Evolutionary conservation across 2,888 invertebrate species (phyloP), one percentile per base, ranked within the genome.

Genomic region (Acrobasis suavella): DNA sequence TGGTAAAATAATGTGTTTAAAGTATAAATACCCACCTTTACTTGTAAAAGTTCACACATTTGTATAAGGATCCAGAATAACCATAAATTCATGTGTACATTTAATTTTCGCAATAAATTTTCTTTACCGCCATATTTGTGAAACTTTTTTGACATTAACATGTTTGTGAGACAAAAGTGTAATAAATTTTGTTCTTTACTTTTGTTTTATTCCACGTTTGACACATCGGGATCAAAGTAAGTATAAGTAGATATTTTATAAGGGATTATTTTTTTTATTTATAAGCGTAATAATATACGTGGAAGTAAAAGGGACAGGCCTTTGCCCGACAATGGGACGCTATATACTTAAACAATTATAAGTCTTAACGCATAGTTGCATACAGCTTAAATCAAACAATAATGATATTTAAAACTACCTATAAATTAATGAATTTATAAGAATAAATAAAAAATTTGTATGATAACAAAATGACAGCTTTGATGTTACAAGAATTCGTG

Each of bases 91-190:
- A 17, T 39, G 39, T 39, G 38, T 52, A 60, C 60, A 52, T 60
- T 51, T 52, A 60, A 60, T 60, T 51, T 60, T 39, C 16, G 51
- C 22, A 51, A 60, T 60, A 52, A 60, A 60, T 60, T 60, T 39
- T 14, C 16, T 39, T 60, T 60, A 51, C 22, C 16, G 60, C 60
- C 51, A 60, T 51, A 60, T 60, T 60, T 60, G 60, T 42, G 51
- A 60, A 60, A 52, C 14, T 60, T 60, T 52, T 52, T 10, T 60
- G 51, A 52, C 60, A 39, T 60, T 42, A 60, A 52, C 39, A 51
- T 60, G 52, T 51, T 51, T 60, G 51, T 60, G 51, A 42, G 51
- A 60, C 51, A 60, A 60, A 60, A 60, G 17, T 39, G 60, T 39
- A 60, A 60, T 60, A 60, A 60, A 60, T 42, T 51, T 51, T 52